phyloP scores from a whole-genome alignment of 30 jellyfish, hydroid and myxozoan genomes.

The Haliclystus octoradiatus region DNA sequence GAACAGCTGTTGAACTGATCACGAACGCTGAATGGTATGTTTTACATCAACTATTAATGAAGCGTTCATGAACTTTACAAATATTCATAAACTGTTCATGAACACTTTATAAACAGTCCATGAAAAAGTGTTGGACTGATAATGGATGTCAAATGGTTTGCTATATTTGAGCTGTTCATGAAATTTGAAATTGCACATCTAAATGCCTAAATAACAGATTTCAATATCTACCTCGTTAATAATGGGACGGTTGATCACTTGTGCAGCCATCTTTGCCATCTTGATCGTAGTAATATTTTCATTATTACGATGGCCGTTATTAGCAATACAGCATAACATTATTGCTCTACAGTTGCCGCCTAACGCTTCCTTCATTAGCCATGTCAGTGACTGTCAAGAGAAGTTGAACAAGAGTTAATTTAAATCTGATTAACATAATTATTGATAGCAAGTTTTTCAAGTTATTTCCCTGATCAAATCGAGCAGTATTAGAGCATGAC shows the following conservation, averaged over 20 bases:
- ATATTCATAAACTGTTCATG: no score
- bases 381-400: slow-evolving; percentile 58
- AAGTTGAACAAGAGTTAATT: background rate
- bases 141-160: no score
- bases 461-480: background rate
- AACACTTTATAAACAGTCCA: no score
- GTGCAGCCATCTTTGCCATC: slow-evolving; percentile 88
- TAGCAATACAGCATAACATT: slow-evolving; percentile 86
- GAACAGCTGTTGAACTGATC: no score
- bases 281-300: slow-evolving; percentile 74
- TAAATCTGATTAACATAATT: background rate
- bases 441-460: no score
- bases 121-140: no score
- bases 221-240: slow-evolving; percentile 56
- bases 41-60: no score
- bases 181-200: no score
- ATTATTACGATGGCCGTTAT: slow-evolving; percentile 47
- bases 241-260: slow-evolving; percentile 72
- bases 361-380: slow-evolving; percentile 92
- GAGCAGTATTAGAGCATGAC: background rate
- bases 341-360: slow-evolving; percentile 94
- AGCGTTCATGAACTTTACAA: no score
- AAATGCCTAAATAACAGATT: background rate
- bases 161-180: no score
- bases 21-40: no score